Conservation (phyloP, 2,113 vertebrate genomes). For the Serinus canaria region DNA sequence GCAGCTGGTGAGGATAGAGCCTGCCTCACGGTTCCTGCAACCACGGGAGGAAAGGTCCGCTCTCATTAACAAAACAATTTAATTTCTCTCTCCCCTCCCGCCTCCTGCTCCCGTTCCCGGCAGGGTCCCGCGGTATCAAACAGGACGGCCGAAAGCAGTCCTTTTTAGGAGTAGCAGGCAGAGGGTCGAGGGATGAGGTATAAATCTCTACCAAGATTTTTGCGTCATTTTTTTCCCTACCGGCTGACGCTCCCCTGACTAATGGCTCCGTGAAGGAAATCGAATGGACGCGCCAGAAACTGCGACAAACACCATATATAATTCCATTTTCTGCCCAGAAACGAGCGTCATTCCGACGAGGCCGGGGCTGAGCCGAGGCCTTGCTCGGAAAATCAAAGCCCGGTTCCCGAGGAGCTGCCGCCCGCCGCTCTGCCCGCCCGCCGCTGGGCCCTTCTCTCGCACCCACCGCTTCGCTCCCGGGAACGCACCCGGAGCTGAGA, state of each 20-base stretch:
- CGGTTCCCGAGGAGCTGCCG: not conserved
- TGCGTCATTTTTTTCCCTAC: not conserved
- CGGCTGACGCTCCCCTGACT: not conserved
- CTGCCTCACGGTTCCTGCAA: not conserved
- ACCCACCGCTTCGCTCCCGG: accelerated
- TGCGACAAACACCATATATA: not conserved
- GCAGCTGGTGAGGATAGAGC: not conserved
- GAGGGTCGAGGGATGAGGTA: not conserved
- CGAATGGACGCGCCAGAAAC: not conserved
- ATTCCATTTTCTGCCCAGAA: not conserved
- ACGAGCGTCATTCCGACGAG: not conserved
- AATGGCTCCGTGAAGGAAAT: not conserved
- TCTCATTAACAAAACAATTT: not conserved
- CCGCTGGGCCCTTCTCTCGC: not conserved
- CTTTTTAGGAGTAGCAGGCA: not conserved
- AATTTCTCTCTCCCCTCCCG: not conserved
- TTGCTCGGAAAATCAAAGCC: not conserved
- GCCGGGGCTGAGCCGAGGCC: not conserved
- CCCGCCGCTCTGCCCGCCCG: not conserved
- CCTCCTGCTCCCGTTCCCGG: not conserved
- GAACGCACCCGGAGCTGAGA: not conserved
- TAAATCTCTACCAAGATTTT: not conserved
- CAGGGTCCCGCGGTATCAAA: not conserved
- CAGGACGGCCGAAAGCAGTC: not conserved
- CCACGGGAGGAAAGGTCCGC: not conserved